phyloP scores from a whole-genome alignment of 2,888 invertebrate species.

The Dioctria rufipes region DNA sequence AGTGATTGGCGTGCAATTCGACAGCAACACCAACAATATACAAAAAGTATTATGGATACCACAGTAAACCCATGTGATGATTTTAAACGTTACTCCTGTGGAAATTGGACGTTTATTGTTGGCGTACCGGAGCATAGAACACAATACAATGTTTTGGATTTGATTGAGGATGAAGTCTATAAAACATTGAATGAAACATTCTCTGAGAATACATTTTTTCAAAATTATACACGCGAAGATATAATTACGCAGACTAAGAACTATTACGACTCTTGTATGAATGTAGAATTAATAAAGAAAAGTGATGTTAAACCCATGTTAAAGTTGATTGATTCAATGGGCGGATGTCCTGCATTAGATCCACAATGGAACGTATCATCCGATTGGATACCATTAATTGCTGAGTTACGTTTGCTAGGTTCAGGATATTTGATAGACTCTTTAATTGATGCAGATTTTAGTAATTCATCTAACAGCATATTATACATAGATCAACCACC shows the following conservation, averaged over 20 bases:
- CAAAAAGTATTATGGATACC: constrained; percentile 40
- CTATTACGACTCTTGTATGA: constrained; percentile 44
- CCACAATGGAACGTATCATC: not conserved
- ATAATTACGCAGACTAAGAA: not conserved
- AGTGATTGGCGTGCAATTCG: constrained; percentile 3
- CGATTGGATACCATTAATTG: constrained; percentile 18
- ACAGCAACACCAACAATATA: constrained; percentile 41
- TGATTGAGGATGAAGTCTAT: not conserved
- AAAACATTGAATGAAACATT: constrained; percentile 18
- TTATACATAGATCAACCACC: constrained; percentile 31
- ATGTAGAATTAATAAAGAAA: constrained; percentile 14
- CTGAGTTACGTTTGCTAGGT: constrained; percentile 1
- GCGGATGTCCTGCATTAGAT: constrained; percentile 25
- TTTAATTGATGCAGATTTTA: constrained; percentile 8
- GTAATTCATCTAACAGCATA: not conserved
- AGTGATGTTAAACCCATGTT: constrained; percentile 1
- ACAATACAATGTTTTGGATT: constrained; percentile 8
- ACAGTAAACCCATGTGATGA: constrained; percentile 17
- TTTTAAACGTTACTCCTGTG: constrained; percentile 25
- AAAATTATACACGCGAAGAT: not conserved
- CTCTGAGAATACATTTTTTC: constrained; percentile 4
- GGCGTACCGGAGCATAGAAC: not conserved
- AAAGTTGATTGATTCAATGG: not conserved
- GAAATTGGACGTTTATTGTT: constrained; percentile 12
- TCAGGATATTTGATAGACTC: not conserved